A percentile compares a stretch with the other conserved stretches of the same genome.
phyloP scores from a whole-genome alignment of 2,113 vertebrate genomes.

The Pithys albifrons region DNA sequence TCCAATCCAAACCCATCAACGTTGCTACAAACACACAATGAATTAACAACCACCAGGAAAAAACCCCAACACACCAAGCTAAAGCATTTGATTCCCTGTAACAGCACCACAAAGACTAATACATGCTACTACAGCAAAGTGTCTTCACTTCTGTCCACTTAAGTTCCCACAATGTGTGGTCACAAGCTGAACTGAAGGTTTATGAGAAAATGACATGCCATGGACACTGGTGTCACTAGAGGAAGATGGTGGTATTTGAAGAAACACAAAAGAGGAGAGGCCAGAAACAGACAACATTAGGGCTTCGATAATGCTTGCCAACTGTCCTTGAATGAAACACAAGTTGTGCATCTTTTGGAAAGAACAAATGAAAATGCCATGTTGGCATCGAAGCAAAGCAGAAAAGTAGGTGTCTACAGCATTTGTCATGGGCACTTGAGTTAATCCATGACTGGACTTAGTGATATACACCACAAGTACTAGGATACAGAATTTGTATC shows the following conservation, averaged over 20 bases:
- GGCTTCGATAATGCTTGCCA: neutral
- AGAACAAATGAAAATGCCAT: neutral
- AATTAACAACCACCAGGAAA: constrained; percentile 10
- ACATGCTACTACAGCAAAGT: neutral
- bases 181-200: neutral
- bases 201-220: neutral
- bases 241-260: neutral
- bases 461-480: neutral
- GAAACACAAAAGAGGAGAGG: neutral
- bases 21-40: constrained; percentile 75
- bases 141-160: neutral
- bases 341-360: neutral
- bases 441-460: neutral
- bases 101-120: neutral
- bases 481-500: neutral
- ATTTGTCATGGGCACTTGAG: neutral
- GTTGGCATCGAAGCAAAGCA: neutral
- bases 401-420: neutral
- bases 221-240: neutral
- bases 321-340: neutral
- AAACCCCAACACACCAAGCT: neutral
- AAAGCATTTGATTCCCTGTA: neutral
- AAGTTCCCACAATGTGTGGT: neutral
- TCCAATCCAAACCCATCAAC: constrained; percentile 97
- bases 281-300: neutral